Evolutionary conservation across 2,797 vertebrate genomes (phyloP).

Genomic region (Argyrosomus regius): DNA sequence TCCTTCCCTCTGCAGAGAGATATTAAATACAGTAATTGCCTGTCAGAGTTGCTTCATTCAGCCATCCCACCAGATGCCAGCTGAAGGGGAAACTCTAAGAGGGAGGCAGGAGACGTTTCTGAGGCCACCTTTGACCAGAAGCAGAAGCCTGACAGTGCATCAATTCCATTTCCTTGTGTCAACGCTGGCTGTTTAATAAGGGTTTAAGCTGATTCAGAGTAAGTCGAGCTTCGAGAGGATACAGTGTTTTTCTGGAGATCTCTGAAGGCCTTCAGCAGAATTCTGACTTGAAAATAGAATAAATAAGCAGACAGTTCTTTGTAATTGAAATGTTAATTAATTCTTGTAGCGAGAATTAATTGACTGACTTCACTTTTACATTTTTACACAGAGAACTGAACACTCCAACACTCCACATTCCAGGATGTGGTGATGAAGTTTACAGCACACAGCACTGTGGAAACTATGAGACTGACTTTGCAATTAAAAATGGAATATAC

Average conservation of each 20-base stretch:
- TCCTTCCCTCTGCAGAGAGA: slow-evolving; percentile 52
- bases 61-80: slow-evolving; percentile 11
- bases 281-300: slow-evolving; percentile 9
- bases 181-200: slow-evolving; percentile 25
- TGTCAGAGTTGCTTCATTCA: slow-evolving; percentile 44
- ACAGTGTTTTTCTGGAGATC: slow-evolving; percentile 16
- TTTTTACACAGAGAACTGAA: too few species aligned
- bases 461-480: too few species aligned
- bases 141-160: slow-evolving; percentile 7
- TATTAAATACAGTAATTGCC: slow-evolving; percentile 69
- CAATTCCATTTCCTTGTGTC: slow-evolving; percentile 36
- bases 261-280: slow-evolving; percentile 2
- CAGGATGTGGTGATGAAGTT: too few species aligned
- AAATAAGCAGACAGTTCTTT: slow-evolving; percentile 21
- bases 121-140: slow-evolving; percentile 39
- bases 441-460: too few species aligned
- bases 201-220: slow-evolving; percentile 30
- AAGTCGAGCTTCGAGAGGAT: slow-evolving; percentile 8
- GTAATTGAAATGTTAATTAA: background rate
- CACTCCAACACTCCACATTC: too few species aligned
- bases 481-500: too few species aligned
- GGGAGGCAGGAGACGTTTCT: slow-evolving; percentile 26
- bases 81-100: slow-evolving; percentile 17
- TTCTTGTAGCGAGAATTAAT: too few species aligned
- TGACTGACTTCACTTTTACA: too few species aligned